Base-by-base conservation (phyloP, 2,797 vertebrate genomes). In the Poeciliopsis presidionis region DNA sequence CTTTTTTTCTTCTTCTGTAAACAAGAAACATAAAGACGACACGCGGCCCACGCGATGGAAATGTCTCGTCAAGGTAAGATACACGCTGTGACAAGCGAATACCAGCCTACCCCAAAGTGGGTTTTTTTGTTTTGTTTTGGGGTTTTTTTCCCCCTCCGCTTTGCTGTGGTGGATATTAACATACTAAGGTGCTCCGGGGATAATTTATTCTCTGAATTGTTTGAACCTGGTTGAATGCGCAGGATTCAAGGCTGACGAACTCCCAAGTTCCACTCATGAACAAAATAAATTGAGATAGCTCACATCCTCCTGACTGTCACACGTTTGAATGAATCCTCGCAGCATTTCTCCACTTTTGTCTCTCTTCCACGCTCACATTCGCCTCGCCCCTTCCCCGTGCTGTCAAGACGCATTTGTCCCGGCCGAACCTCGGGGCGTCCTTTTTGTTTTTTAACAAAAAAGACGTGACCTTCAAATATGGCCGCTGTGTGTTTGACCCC, bases 331-430 rank as follows among this genome's bases (percentile, higher is more conserved):
- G 20, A 82, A 57, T 80, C 36, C 77, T 79, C 77, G 46, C 33
- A 77, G 74, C 45, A 41, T 71, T 70, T 82, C 70, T 16, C 49
- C 30, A 25, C 53, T 65, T 25, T 51, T 69, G 18, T 63, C 53
- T 39, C 36, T 67, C 5, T 28, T 49, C 5, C 45, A 11, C 14
- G 2, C 55, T 30, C n/a, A 71, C 7, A 63, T 33, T 47, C 33
- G 73, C 78, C 57, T 77, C 74, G 71, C 33, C 47, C 43, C 72
- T 74, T 59, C 71, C 45, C 73, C 73, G 80, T 73, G 78, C 82
- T 89, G 87, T 81, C 86, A 45, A 33, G 33, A 78, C 77, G 82
- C 39, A 72, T 91, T 88, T 84, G 77, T 82, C 46, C 41, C 22
- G 16, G 71, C 25, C 12, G 7, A 43, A 33, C 79, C 85, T 88